These are phyloP conservation scores for Cenopis cana DNA, from an alignment of 2,888 invertebrate species.

Conservation along the genomic window DNA sequence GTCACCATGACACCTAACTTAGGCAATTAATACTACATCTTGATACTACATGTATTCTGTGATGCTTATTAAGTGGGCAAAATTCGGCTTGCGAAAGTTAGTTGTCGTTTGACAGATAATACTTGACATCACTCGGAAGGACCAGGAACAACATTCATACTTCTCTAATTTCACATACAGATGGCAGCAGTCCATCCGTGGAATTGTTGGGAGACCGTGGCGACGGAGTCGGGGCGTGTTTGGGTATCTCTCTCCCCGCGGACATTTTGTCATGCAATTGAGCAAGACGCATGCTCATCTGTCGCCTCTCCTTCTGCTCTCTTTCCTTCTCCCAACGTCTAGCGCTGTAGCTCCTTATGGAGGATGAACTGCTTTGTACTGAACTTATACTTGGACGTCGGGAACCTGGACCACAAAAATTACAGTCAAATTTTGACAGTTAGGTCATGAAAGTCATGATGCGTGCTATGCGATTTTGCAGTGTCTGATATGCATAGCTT, in stretches of 20 bases:
- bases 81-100: neutral
- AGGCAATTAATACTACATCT: no score
- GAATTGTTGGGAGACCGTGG: constrained; percentile 92
- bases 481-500: constrained; percentile 44
- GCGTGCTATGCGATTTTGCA: constrained; percentile 47
- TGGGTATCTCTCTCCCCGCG: constrained; percentile 77
- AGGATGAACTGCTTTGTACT: constrained; percentile 93
- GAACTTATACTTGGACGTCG: constrained; percentile 95
- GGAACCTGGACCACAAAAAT: constrained; percentile 86
- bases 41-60: neutral
- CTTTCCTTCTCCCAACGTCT: constrained; percentile 92
- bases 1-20: neutral
- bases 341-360: constrained; percentile 92
- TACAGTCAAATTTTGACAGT: constrained; percentile 42
- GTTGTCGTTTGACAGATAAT: neutral
- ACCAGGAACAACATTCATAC: constrained; percentile 74
- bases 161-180: constrained; percentile 92
- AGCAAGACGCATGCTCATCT: constrained; percentile 91
- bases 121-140: constrained; percentile 50
- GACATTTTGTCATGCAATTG: constrained; percentile 88
- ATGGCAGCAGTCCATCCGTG: constrained; percentile 92
- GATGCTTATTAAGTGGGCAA: neutral
- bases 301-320: constrained; percentile 92
- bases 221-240: constrained; percentile 88
- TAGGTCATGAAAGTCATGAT: constrained; percentile 41